A percentile compares a stretch with the other conserved stretches of the same genome.
These are phyloP conservation scores for Limnephilus rhombicus DNA, from an alignment of 2,888 invertebrate genomes.

Conservation along the genomic window DNA sequence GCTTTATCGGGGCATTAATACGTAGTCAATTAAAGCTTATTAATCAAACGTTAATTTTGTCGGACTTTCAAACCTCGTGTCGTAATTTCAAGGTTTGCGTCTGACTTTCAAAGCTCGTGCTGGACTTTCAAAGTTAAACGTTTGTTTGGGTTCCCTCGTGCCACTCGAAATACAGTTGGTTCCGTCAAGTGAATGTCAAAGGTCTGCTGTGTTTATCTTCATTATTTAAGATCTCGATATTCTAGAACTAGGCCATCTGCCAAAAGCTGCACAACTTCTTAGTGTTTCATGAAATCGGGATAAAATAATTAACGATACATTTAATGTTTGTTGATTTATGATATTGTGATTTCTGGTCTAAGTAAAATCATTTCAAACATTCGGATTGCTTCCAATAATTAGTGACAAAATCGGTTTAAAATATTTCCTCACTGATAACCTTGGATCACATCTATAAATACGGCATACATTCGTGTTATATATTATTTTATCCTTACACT, in stretches of 20 bases:
- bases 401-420: no score
- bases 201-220: neutral
- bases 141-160: neutral
- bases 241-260: neutral
- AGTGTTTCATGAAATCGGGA: neutral
- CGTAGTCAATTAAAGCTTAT: no score
- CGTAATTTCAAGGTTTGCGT: neutral
- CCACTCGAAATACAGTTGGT: neutral
- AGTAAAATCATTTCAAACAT: neutral
- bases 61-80: neutral
- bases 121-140: neutral
- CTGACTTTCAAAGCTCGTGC: neutral
- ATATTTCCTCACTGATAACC: no score
- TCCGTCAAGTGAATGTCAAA: neutral
- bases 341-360: neutral
- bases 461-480: no score
- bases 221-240: neutral
- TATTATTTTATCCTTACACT: no score
- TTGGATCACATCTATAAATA: no score
- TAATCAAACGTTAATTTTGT: no score
- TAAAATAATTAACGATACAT: neutral
- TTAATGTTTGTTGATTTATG: neutral
- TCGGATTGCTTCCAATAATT: neutral
- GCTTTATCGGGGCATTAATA: no score
- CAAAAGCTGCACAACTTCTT: neutral